phyloP scores from a whole-genome alignment of 2,888 invertebrate species.

The Sycophila texana region DNA sequence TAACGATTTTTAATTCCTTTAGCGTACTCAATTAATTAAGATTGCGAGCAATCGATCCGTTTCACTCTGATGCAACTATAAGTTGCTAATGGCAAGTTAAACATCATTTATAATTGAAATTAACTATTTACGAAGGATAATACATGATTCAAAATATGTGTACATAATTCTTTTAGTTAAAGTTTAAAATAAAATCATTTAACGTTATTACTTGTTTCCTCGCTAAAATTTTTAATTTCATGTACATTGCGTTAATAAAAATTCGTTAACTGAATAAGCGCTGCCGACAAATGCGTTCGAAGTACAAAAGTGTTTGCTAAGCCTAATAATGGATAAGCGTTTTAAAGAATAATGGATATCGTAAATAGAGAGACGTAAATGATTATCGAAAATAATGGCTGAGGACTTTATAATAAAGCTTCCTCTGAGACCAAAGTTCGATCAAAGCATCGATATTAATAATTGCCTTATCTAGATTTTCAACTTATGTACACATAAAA shows the following conservation, averaged over 20 bases:
- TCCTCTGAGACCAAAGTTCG: conserved; percentile 47
- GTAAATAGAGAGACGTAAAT: conserved; percentile 31
- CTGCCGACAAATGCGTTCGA: conserved; percentile 33
- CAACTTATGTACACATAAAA: conserved; percentile 51
- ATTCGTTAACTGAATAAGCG: conserved; percentile 24
- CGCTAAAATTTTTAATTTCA: conserved; percentile 23
- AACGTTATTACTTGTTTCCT: conserved; percentile 11
- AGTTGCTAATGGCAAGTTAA: background rate
- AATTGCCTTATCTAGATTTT: conserved; percentile 39
- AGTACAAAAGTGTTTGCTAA: conserved; percentile 47
- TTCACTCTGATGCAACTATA: too few relatives aligned
- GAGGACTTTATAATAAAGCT: conserved; percentile 15
- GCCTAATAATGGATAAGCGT: conserved; percentile 34
- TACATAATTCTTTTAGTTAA: conserved; percentile 17
- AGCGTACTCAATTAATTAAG: conserved; percentile 31
- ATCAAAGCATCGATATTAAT: conserved; percentile 41
- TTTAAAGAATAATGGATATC: conserved; percentile 27
- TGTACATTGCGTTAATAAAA: conserved; percentile 18
- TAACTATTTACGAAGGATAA: conserved; percentile 29
- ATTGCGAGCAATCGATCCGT: background rate
- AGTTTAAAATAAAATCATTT: conserved; percentile 12
- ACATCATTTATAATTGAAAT: conserved; percentile 9
- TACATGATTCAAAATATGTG: conserved; percentile 32
- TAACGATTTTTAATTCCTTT: conserved; percentile 1
- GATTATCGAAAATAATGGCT: conserved; percentile 35